phyloP scores from a whole-genome alignment of 1,140 invertebrate genomes.

The Gonioctena quinquepunctata region DNA sequence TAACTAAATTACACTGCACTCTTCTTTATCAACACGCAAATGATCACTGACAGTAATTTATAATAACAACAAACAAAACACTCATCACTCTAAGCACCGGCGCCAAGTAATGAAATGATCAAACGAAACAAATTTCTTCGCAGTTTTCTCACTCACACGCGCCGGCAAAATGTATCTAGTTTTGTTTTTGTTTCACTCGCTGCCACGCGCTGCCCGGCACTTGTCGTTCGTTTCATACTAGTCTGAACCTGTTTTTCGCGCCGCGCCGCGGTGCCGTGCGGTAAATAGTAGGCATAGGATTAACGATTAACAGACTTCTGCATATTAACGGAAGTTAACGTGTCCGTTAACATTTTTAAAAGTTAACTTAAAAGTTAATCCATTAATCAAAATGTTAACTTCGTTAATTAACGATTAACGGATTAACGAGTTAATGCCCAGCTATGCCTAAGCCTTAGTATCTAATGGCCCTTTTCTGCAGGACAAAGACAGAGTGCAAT shows the following conservation, averaged over 20 bases:
- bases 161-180: neutral
- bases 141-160: neutral
- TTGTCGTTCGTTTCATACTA: neutral
- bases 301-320: too few relatives aligned
- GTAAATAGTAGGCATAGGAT: neutral
- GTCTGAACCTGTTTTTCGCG: neutral
- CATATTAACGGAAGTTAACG: too few relatives aligned
- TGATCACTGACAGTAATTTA: neutral
- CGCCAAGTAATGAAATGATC: neutral
- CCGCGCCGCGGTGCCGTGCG: neutral
- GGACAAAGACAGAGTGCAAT: too few relatives aligned
- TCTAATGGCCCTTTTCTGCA: too few relatives aligned
- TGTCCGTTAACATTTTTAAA: neutral
- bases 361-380: neutral
- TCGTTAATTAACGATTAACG: neutral
- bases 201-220: neutral
- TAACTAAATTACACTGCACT: neutral
- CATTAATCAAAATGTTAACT: neutral
- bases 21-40: neutral
- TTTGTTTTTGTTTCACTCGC: neutral
- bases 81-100: neutral
- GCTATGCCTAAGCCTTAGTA: too few relatives aligned
- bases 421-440: neutral
- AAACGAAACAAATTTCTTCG: neutral
- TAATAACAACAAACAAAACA: neutral